phyloP scores from a whole-genome alignment of 1,140 invertebrate species.

The Drosophila repleta region DNA sequence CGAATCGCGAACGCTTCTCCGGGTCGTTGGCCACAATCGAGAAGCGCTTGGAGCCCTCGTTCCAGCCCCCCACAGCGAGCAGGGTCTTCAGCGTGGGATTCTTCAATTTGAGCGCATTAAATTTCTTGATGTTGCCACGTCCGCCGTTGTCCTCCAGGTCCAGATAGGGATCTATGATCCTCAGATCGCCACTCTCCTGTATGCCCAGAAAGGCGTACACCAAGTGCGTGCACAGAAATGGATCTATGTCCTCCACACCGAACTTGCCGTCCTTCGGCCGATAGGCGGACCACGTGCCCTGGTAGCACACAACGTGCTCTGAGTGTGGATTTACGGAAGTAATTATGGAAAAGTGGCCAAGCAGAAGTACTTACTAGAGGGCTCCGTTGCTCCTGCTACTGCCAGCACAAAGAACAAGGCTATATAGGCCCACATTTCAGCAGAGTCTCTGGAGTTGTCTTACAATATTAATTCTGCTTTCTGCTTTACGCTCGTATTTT shows the following conservation, averaged over 20 bases:
- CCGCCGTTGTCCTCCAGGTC: conserved; percentile 86
- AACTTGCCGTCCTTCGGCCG: conserved; percentile 87
- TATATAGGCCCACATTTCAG: conserved; percentile 34
- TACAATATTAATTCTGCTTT: conserved; percentile 8
- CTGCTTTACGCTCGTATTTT: conserved; percentile 26
- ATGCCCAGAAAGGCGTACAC: conserved; percentile 90
- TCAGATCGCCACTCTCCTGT: conserved; percentile 84
- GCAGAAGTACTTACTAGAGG: conserved; percentile 41
- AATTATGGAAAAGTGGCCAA: neutral
- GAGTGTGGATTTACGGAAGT: conserved; percentile 40
- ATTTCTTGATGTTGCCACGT: conserved; percentile 84
- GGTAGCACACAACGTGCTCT: conserved; percentile 88
- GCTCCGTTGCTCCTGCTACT: neutral
- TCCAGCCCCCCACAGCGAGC: conserved; percentile 91
- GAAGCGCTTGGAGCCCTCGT: conserved; percentile 89
- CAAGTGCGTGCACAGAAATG: conserved; percentile 89
- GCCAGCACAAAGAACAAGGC: conserved; percentile 16
- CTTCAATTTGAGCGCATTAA: conserved; percentile 86
- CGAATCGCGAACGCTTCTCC: conserved; percentile 86
- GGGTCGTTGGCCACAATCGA: conserved; percentile 86
- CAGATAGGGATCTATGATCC: conserved; percentile 87
- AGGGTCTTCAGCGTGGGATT: conserved; percentile 89
- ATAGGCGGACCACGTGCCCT: conserved; percentile 90
- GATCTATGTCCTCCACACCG: conserved; percentile 88
- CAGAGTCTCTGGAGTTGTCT: conserved; percentile 1